Conservation (phyloP, 2,797 vertebrate species). For the Ataeniobius toweri region DNA sequence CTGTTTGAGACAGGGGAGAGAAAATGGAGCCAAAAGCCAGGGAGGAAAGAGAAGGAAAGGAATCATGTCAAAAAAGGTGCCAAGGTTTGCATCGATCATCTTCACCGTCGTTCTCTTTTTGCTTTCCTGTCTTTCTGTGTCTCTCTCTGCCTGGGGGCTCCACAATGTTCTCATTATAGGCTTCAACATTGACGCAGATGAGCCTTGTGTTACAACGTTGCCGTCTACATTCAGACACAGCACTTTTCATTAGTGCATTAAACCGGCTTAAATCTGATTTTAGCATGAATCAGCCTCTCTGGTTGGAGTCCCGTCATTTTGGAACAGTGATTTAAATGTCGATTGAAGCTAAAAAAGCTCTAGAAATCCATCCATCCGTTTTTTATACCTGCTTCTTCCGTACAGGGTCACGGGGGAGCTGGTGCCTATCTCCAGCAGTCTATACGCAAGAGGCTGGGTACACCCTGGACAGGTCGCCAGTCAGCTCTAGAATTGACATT, state of each 20-base stretch:
- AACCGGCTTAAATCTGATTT: constrained; percentile 61
- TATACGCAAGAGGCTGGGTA: too few species aligned
- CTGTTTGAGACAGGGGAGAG: constrained; percentile 33
- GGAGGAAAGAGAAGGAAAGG: constrained; percentile 30
- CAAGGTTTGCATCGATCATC: constrained; percentile 60
- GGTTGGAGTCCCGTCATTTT: constrained; percentile 43
- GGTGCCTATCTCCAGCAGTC: too few species aligned
- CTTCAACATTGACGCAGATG: constrained; percentile 67
- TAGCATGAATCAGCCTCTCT: constrained; percentile 54
- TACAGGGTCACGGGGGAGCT: too few species aligned
- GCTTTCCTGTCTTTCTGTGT: constrained; percentile 2
- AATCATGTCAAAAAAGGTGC: constrained; percentile 52
- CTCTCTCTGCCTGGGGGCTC: constrained; percentile 40
- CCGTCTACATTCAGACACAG: constrained; percentile 60
- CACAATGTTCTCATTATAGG: constrained; percentile 65
- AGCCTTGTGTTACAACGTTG: constrained; percentile 63
- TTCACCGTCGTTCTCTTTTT: background rate
- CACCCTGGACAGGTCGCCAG: too few species aligned
- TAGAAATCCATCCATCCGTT: too few species aligned
- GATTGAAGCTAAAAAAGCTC: background rate
- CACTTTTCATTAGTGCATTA: constrained; percentile 71
- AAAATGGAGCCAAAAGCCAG: constrained; percentile 14
- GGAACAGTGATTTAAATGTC: constrained; percentile 7
- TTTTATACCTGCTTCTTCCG: too few species aligned
- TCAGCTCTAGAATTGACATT: background rate